Base-by-base conservation (phyloP, 2,113 vertebrate species). In the Cheilinus undulatus region DNA sequence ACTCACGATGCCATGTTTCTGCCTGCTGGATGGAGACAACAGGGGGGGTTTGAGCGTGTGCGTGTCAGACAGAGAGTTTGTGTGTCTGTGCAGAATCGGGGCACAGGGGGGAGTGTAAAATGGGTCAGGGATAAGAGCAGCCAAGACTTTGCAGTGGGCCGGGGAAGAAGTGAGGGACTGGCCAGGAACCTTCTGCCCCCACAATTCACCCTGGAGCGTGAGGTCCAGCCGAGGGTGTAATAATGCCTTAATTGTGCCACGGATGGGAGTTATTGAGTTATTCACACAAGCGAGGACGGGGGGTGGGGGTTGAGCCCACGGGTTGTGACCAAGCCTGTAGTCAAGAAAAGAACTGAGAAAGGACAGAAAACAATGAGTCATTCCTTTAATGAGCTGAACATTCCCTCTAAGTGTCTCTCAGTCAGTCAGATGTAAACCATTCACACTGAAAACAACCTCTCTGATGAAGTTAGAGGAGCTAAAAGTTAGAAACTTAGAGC, bases 211-310 rank as follows among this genome's bases (percentile, higher is more conserved):
- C 83, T 24, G 15, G 64, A 89, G 84, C 84, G 19, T 42, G 70
- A 78, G 81, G 70, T 72, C 85, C 78, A 89, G 69, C 45, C 30
- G 84, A 88, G 90, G 88, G 79, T 88, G 84, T 91, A 92, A 91
- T 91, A 89, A 90, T 80, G 91, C 70, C 84, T 89, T 92, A 92
- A 93, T 93, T 91, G 90, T 82, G 73, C 82, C 72, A 82, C 49
- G 54, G 78, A 76, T 69, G 80, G 70, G 82, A 83, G 72, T 74
- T 87, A 89, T 81, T 73, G 82, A 88, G 88, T 90, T 91, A 90
- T 87, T 90, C 91, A 91, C 87, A 85, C 63, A 76, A 85, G 88
- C 76, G 57, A 53, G 53, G 59, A 78, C 40, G 67, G 32, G 40
- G 52, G 57, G 75, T 3, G 71, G 59, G 69, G 69, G 49, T 71